phyloP scores from a whole-genome alignment of 2,888 invertebrate species.

The Altica lythri region DNA sequence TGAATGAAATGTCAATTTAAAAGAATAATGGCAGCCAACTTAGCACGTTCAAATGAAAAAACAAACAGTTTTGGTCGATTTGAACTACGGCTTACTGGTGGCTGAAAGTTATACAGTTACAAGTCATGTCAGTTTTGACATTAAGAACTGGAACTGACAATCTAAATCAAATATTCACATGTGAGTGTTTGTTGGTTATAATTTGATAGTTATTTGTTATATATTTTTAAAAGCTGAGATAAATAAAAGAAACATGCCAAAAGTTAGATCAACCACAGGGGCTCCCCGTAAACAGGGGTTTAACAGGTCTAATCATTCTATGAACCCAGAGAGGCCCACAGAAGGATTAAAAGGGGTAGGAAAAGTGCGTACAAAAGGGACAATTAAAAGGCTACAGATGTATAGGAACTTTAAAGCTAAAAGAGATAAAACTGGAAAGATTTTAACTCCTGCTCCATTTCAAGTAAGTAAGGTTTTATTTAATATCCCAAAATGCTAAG shows the following conservation, averaged over 20 bases:
- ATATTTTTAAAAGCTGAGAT: too few relatives aligned
- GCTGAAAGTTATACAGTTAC: too few relatives aligned
- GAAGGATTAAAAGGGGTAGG: conserved; percentile 83
- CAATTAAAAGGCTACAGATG: conserved; percentile 97
- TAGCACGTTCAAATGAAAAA: too few relatives aligned
- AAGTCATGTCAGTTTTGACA: too few relatives aligned
- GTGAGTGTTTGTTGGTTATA: too few relatives aligned
- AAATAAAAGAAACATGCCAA: conserved; percentile 77
- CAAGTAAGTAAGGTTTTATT: conserved; percentile 61
- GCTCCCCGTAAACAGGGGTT: conserved; percentile 83
- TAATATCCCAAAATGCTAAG: too few relatives aligned
- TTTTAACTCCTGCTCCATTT: conserved; percentile 93
- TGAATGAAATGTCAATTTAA: conserved; percentile 16
- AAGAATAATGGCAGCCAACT: too few relatives aligned
- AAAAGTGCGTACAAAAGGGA: conserved; percentile 84
- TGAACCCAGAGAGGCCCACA: conserved; percentile 88
- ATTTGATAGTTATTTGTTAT: too few relatives aligned
- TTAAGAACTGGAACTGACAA: too few relatives aligned
- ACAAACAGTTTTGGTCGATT: too few relatives aligned
- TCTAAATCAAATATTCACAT: too few relatives aligned
- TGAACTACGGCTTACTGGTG: too few relatives aligned
- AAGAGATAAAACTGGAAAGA: conserved; percentile 86
- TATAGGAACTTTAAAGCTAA: conserved; percentile 97
- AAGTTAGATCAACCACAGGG: conserved; percentile 72
- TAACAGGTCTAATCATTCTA: conserved; percentile 86